Evolutionary conservation across 2,888 invertebrate species (phyloP).

Genomic region (Pachymerium ferrugineum): DNA sequence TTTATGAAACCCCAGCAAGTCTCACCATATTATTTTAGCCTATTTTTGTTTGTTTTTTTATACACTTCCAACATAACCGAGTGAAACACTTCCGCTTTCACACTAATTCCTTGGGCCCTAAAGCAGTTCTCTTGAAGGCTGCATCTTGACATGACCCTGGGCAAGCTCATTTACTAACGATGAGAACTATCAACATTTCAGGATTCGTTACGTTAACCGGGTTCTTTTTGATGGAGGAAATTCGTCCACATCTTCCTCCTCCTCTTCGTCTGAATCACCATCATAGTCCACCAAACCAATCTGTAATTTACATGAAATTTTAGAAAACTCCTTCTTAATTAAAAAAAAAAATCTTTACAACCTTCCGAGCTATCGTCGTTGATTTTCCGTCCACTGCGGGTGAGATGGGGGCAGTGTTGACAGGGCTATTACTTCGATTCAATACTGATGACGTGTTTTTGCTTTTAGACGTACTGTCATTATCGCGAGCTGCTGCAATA

Average conservation of each 20-base stretch:
- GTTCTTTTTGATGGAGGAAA: conserved; percentile 65
- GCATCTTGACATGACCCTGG: neutral
- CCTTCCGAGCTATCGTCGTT: conserved; percentile 48
- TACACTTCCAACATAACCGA: neutral
- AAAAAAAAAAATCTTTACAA: too few species aligned
- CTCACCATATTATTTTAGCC: neutral
- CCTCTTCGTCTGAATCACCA: conserved; percentile 93
- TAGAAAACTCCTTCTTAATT: conserved; percentile 16
- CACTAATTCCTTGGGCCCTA: neutral
- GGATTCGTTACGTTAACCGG: conserved; percentile 61
- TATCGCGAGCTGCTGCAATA: neutral
- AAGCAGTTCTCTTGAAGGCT: neutral
- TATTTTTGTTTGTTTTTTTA: neutral
- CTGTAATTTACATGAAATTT: conserved; percentile 49
- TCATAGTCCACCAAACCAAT: conserved; percentile 90
- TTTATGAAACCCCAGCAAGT: neutral
- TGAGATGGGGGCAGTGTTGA: conserved; percentile 40
- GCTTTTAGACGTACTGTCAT: conserved; percentile 31
- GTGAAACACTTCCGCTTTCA: neutral
- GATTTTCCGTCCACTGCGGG: conserved; percentile 50
- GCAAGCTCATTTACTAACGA: neutral
- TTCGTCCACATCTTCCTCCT: conserved; percentile 57
- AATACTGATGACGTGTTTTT: conserved; percentile 38
- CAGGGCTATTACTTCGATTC: conserved; percentile 38
- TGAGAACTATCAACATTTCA: conserved; percentile 1